Base-by-base conservation (phyloP, 2,888 invertebrate genomes). In the Neoitamus cyanurus region DNA sequence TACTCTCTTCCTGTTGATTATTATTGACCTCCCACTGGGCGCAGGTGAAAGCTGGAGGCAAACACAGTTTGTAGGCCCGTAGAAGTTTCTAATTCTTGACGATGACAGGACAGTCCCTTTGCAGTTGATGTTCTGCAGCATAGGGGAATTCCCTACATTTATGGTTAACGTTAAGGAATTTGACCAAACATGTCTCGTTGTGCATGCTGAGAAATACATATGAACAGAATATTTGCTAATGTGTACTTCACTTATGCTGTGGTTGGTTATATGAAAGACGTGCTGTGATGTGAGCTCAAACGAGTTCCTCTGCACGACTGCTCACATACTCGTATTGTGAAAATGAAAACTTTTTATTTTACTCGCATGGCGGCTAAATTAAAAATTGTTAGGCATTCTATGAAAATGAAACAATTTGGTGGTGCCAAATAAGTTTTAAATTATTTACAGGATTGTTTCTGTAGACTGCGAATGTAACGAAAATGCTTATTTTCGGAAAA, bases 1-100 rank as follows among this genome's bases (percentile, higher is more conserved):
- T 69, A 9, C 69, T 82, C 36, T 36, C 28, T 58, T 31, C 25
- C 28, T 80, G 58, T 80, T 75, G 42, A 75, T 75, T 37, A 37
- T 75, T 75, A 75, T 75, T 75, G 42, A 28, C 20, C 25, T 37
- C 42, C 37, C 36, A 13, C 28, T 3, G 75, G 42, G 42, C 28
- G 13, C 75, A 42, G 75, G 75, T 75, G 42, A 75, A n/a, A 5
- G 15, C 58, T 20, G 9, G 20, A n/a, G n/a, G 15, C 9, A 25
- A 58, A 46, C 48, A 58, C 9, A 58, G 58, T 58, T 58, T 58
- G 4, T 25, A 5, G 2, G 7, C 9, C 20, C 25, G 58, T 20
- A 58, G 20, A 58, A 58, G 58, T 58, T 58, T 58, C 58, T 20
- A 11, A 25, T 0, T 58, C 58, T 58, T 58, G 58, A 25, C 25